Percentiles rank a stretch among this genome's conserved stretches.
Conservation (phyloP, 37 sponge, comb jelly and placozoan species). For the Crambe crambe region DNA sequence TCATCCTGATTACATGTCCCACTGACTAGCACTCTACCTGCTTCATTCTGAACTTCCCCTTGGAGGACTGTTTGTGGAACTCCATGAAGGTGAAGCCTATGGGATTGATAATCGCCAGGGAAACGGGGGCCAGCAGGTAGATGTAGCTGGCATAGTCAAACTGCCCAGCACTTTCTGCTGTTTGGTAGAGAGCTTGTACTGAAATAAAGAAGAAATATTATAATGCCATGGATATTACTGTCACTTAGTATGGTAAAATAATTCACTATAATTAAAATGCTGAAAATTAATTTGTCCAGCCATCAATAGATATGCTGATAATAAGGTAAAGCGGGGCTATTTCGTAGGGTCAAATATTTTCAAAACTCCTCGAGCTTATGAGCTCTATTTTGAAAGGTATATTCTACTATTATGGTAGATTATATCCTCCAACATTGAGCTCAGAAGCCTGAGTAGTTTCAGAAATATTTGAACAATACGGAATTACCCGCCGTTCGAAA, state of each 20-base stretch:
- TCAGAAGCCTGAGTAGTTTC: no score
- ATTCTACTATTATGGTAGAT: no score
- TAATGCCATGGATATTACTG: neutral
- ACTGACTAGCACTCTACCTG: constrained; percentile 4
- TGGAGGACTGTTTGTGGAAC: constrained; percentile 30
- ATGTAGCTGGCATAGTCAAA: constrained; percentile 72
- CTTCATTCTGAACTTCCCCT: neutral
- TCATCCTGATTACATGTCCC: neutral
- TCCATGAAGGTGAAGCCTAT: constrained; percentile 71
- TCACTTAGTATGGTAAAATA: neutral
- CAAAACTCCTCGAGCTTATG: no score
- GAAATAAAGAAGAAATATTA: neutral
- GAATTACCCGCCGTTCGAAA: no score
- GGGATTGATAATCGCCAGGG: constrained; percentile 62
- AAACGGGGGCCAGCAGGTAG: constrained; percentile 76
- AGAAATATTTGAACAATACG: no score
- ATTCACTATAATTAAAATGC: neutral
- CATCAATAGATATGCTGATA: neutral
- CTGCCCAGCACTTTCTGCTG: neutral
- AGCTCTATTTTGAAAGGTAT: no score
- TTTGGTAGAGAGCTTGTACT: neutral
- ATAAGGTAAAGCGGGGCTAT: no score
- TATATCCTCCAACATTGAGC: no score
- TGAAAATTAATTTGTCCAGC: neutral
- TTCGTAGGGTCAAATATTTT: no score